Evolutionary conservation across 2,113 vertebrate genomes (phyloP).

Genomic region (Perca schrenkii): DNA sequence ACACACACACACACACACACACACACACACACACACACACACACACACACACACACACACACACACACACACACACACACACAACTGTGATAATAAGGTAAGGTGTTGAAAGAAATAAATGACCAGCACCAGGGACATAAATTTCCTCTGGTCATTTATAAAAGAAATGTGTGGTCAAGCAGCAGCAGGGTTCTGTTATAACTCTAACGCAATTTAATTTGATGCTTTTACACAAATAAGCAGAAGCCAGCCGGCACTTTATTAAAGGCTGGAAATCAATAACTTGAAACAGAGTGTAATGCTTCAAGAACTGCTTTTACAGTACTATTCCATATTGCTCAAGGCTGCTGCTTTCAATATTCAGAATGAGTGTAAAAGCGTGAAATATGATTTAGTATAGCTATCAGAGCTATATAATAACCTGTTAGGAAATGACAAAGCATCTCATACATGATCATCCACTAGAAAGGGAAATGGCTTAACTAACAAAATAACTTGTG

Average conservation of each 20-base stretch:
- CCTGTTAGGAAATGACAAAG: conserved; percentile 14
- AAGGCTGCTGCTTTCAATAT: conserved; percentile 50
- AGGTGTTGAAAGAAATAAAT: conserved; percentile 34
- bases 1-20: background rate
- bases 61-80: no score
- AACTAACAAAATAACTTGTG: background rate
- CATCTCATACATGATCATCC: background rate
- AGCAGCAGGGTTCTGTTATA: conserved; percentile 36
- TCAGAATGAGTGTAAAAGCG: conserved; percentile 32
- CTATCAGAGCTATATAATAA: background rate
- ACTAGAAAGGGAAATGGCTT: background rate
- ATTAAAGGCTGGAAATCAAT: conserved; percentile 56
- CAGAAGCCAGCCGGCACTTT: conserved; percentile 38
- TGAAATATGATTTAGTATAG: conserved; percentile 41
- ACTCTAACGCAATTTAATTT: conserved; percentile 50
- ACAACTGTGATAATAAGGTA: conserved; percentile 8
- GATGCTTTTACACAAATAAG: conserved; percentile 57
- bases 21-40: no score
- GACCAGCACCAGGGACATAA: background rate
- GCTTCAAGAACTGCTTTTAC: conserved; percentile 51
- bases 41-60: background rate
- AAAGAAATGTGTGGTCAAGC: conserved; percentile 34
- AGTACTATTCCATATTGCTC: conserved; percentile 34
- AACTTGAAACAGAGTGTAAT: conserved; percentile 42
- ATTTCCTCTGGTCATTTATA: conserved; percentile 35